Conservation (phyloP, 2,888 invertebrate species). For the Hipparchia semele region DNA sequence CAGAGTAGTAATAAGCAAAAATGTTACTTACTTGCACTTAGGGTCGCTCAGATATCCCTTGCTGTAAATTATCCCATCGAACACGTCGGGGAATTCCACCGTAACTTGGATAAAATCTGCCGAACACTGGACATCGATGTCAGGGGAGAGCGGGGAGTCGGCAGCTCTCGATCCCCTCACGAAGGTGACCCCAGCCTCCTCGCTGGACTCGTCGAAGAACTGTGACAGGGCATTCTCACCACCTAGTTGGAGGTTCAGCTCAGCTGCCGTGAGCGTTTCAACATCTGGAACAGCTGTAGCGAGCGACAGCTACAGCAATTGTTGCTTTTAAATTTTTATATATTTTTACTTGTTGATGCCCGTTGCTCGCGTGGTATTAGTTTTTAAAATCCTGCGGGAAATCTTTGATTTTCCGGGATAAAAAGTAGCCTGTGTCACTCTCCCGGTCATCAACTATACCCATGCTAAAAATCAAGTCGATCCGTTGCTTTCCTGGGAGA, state of each 20-base stretch:
- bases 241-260: slow-evolving; percentile 70
- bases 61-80: slow-evolving; percentile 87
- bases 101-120: slow-evolving; percentile 83
- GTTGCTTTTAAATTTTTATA: background rate
- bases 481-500: too few relatives aligned
- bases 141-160: slow-evolving; percentile 71
- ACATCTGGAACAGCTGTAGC: slow-evolving; percentile 80
- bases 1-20: background rate
- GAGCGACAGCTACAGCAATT: slow-evolving; percentile 72
- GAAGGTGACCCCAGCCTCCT: slow-evolving; percentile 72
- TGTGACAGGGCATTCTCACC: slow-evolving; percentile 69
- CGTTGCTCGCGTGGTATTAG: too few relatives aligned
- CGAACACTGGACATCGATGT: slow-evolving; percentile 86
- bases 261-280: slow-evolving; percentile 68
- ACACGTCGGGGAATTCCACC: slow-evolving; percentile 85
- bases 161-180: slow-evolving; percentile 78
- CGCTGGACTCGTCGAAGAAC: slow-evolving; percentile 63
- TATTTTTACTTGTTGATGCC: background rate
- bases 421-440: too few relatives aligned
- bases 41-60: slow-evolving; percentile 86
- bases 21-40: slow-evolving; percentile 84
- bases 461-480: too few relatives aligned
- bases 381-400: too few relatives aligned
- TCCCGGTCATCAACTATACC: too few relatives aligned
- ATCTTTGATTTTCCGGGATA: too few relatives aligned